Base-by-base conservation (phyloP, 2,797 vertebrate genomes). In the Sciaenops ocellatus region DNA sequence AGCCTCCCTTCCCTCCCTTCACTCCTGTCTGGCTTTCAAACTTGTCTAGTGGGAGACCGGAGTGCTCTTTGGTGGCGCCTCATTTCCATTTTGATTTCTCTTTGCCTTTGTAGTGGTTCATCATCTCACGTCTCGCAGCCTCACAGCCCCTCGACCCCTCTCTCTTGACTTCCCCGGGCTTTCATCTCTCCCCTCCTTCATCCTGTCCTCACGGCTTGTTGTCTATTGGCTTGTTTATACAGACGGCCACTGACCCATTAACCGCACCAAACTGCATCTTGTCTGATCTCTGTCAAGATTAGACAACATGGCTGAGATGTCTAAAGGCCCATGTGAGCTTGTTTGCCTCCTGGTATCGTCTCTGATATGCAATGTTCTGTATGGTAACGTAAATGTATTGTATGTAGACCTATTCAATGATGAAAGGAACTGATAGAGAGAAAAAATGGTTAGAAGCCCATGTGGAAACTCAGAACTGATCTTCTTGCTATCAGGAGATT, bases 81-180 rank as follows among this genome's bases (percentile, higher is more conserved):
- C 88, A 91, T 94, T 94, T 94, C 92, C 92, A 94, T 94, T 94
- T 93, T 90, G 89, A 93, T 94, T 93, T 91, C 76, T 92, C 82
- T 91, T 87, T 90, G 85, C 90, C 88, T 93, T 94, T 91, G 90
- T 91, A 91, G 90, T 90, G 80, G 88, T 87, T 92, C 88, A 89
- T 93, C 91, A 88, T 89, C 87, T 83, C 64, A 60, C 73, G 24
- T 88, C 85, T 89, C 50, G 16, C 61, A n/a, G 80, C 80, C 90
- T 84, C 73, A 38, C 83, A 67, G 24, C 85, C 68, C 70, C 77
- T 84, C 81, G 47, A 89, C 86, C 87, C 65, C 51, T 80, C 70
- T 86, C 80, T 92, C 84, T 92, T 85, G 83, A 86, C 89, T 86
- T 38, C 80, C 52, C 80, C 12, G 50, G 26, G 80, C 87, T 92